Conservation (phyloP, 1,140 invertebrate species). For the Temnothorax longispinosus region DNA sequence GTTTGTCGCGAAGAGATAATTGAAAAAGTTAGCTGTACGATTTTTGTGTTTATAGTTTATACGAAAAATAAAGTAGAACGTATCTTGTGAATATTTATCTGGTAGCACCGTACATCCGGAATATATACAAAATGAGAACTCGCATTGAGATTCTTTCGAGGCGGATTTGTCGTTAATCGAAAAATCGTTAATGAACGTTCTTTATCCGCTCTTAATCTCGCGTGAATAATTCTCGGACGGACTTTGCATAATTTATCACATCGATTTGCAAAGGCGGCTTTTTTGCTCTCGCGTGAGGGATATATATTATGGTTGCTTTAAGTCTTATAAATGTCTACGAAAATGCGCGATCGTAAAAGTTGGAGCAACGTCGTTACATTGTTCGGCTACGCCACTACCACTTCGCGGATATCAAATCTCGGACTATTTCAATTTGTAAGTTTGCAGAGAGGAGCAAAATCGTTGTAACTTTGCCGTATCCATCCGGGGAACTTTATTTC, state of each 20-base stretch:
- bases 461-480: slow-evolving; percentile 25
- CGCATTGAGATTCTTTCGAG: not conserved
- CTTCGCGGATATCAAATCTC: slow-evolving; percentile 35
- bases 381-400: not conserved
- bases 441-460: slow-evolving; percentile 31
- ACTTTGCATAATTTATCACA: slow-evolving; percentile 38
- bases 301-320: not conserved
- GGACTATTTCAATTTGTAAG: slow-evolving; percentile 59
- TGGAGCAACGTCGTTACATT: not conserved
- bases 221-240: slow-evolving; percentile 15
- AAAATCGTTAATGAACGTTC: slow-evolving; percentile 33
- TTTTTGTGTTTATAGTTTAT: not conserved
- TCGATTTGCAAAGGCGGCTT: slow-evolving; percentile 14
- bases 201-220: slow-evolving; percentile 42
- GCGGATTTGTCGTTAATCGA: not conserved
- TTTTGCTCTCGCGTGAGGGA: not conserved
- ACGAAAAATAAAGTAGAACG: not conserved
- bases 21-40: not conserved
- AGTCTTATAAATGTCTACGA: not conserved
- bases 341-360: slow-evolving; percentile 35
- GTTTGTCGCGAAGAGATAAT: not conserved
- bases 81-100: slow-evolving; percentile 20
- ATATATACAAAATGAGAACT: not conserved
- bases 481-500: slow-evolving; percentile 36
- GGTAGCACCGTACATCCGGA: no score